Evolutionary conservation across 1,140 invertebrate genomes (phyloP).

Genomic region (Philopotamus ludificatus): DNA sequence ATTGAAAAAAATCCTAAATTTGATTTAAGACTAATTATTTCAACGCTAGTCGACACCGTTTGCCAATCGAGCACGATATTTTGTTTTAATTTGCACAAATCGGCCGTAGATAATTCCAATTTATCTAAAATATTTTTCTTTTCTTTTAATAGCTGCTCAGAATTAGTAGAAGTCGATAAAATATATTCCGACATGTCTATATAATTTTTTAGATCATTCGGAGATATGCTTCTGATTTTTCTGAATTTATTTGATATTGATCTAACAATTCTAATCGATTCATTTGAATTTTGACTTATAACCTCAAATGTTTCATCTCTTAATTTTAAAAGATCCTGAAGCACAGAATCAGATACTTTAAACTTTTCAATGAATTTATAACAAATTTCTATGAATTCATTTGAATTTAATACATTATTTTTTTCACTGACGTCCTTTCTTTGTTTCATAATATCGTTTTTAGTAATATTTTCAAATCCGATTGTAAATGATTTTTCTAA

Average conservation of each 20-base stretch:
- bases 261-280: neutral
- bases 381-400: slow-evolving; percentile 29
- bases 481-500: neutral
- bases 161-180: slow-evolving; percentile 33
- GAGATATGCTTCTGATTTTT: slow-evolving; percentile 19
- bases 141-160: slow-evolving; percentile 19
- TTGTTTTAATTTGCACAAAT: slow-evolving; percentile 28
- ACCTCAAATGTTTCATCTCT: slow-evolving; percentile 34
- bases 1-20: slow-evolving; percentile 17
- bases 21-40: slow-evolving; percentile 24
- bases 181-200: slow-evolving; percentile 38
- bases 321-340: slow-evolving; percentile 35
- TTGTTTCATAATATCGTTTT: slow-evolving; percentile 30
- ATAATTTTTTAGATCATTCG: slow-evolving; percentile 29
- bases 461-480: slow-evolving; percentile 18
- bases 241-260: neutral
- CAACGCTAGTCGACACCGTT: slow-evolving; percentile 27
- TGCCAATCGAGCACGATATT: slow-evolving; percentile 25
- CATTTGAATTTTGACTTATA: slow-evolving; percentile 18
- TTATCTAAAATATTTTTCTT: slow-evolving; percentile 35
- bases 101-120: slow-evolving; percentile 24
- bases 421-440: slow-evolving; percentile 17
- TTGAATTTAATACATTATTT: slow-evolving; percentile 13
- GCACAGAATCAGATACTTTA: slow-evolving; percentile 25
- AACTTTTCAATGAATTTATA: slow-evolving; percentile 34